Conservation (phyloP, 2,113 vertebrate species). For the Eurystomus gularis region DNA sequence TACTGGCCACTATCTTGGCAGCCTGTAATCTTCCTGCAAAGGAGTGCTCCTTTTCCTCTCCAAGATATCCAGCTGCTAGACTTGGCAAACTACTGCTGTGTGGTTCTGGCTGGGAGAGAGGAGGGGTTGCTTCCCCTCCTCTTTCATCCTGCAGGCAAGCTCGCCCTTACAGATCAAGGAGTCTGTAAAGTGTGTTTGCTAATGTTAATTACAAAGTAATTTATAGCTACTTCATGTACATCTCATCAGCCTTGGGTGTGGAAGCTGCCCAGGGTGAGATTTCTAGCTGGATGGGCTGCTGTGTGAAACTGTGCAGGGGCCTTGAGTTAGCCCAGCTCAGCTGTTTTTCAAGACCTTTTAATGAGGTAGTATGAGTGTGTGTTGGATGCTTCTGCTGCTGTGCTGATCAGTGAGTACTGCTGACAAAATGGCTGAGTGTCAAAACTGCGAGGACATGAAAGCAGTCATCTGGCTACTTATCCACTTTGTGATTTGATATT, state of each 20-base stretch:
- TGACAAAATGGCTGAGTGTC: not conserved
- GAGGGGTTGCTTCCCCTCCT: not conserved
- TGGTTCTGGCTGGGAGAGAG: not conserved
- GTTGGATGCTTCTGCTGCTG: not conserved
- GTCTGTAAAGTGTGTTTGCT: slow-evolving; percentile 43
- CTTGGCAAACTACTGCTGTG: not conserved
- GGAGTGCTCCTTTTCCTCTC: not conserved
- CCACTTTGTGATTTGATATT: not conserved
- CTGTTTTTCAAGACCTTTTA: not conserved
- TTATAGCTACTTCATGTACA: not conserved
- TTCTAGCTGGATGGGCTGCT: not conserved
- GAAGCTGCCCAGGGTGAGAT: not conserved
- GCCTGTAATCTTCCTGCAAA: not conserved
- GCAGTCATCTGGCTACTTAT: not conserved
- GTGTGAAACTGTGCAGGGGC: not conserved
- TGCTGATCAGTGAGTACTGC: not conserved
- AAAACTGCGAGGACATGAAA: not conserved
- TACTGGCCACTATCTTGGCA: not conserved
- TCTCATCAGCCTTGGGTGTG: not conserved
- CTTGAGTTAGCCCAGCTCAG: not conserved
- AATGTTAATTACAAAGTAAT: slow-evolving; percentile 46
- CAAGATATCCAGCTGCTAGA: not conserved
- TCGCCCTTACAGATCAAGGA: slow-evolving; percentile 17
- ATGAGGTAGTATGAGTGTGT: not conserved
- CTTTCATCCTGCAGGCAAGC: not conserved